Evolutionary conservation across 30 jellyfish, hydroid and myxozoan genomes (phyloP), one percentile per base, ranked within the genome.

Genomic region (Pelagia noctiluca): DNA sequence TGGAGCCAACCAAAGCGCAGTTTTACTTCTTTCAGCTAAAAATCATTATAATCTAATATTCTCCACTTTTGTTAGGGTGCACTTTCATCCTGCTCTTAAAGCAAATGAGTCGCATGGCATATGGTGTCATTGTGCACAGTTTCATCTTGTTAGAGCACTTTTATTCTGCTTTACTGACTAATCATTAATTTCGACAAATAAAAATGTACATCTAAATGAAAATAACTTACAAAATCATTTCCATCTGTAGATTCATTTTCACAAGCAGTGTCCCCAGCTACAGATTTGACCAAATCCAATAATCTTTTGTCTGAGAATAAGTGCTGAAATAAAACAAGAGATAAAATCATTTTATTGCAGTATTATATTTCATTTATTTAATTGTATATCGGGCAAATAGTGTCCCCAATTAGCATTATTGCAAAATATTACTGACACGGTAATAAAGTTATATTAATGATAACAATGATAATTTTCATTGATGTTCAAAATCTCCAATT

Each of bases 281-380:
- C 96, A 25, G 76, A 70, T 78, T 90, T 82, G 11, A 96, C 96
- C 76, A 83, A 82, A 0, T 90, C 95, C 69, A 90, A 35, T 12
- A 90, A 86, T 49, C 86, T 42, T 69, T 90, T 90, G 69, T 90
- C 97, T 3, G 92, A 50, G 49, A 90, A 49, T n/a, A 90, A 50
- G 63, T 90, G 97, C 97, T 90, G 47, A n/a, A 78, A 70, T 21
- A 0, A 48, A 67, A 0, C n/a, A 33, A 10, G 50, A 54, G 3
- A 50, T 21, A 26, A 0, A 21, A 0, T 61, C 35, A 0, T 21
- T 21, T 10, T 21, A 61, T 10, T 10, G 22, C 73, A 61, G 0
- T 0, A 24, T 61, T 49, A 0, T 61, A 24, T 29, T 61, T 26
- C 10, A 12, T 29, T 13, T 21, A 10, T 29, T 21, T 21, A 29